Evolutionary conservation across 2,888 invertebrate species (phyloP), one percentile per base, ranked within the genome.

Genomic region (Mystacides longicornis): DNA sequence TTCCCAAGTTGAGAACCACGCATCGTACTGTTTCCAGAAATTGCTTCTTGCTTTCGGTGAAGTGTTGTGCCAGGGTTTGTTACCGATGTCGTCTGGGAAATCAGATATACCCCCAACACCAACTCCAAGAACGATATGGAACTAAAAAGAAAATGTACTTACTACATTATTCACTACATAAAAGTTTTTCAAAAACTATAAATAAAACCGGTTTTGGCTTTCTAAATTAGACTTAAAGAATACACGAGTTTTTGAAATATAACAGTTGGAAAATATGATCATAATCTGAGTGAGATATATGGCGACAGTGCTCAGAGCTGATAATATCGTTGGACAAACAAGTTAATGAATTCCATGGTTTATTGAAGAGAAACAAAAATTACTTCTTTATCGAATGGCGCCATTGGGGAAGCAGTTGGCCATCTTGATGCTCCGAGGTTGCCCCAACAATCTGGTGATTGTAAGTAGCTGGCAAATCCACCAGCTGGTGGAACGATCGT

Each of bases 61-160:
- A 1, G 65, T 64, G 65, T 86, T 85, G 52, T 63, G 72, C 87
- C 88, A 89, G 3, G 87, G 87, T 65, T 87, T 88, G 1, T 66
- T 62, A 31, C 64, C 57, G 18, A 68, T 67, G 16, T 68, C 69
- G 63, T 87, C 84, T 0, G 80, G 81, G 67, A 87, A 87, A 66
- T 82, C 81, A 0, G 77, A 75, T 22, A 80, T 68, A 18, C 88
- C 86, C n/a, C 87, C 88, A 2, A 81, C 85, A 43, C 83, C 85
- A 3, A 88, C 71, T 1, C 87, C 87, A 48, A 89, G 63, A 7
- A 82, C 77, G 51, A 88, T 65, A 66, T 79, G 81, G 69, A 85
- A 85, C 86, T 87, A 70, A 76, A 67, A 81, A 80, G n/a, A n/a
- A n/a, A n/a, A n/a, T n/a, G n/a, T n/a, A n/a, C n/a, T n/a, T n/a